Percentiles rank a stretch among this genome's conserved stretches.
Conservation (phyloP, 2,888 invertebrate genomes). For the Netelia virgata region DNA sequence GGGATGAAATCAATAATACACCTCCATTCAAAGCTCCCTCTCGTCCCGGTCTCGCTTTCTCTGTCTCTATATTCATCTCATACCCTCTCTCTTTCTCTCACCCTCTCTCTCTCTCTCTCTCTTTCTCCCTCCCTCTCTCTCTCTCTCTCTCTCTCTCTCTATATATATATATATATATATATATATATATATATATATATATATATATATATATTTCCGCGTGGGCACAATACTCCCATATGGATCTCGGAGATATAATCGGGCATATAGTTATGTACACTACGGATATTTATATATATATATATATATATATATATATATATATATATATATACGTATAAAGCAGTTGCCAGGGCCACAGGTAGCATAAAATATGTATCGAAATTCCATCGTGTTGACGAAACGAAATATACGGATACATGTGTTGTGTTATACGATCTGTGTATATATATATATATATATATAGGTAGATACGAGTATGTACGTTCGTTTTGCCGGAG, state of each 20-base stretch:
- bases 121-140: slow-evolving; percentile 19
- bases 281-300: not conserved
- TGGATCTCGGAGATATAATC: slow-evolving; percentile 39
- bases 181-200: too few relatives aligned
- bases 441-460: not conserved
- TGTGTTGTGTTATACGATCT: not conserved
- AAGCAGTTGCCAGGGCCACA: slow-evolving; percentile 2
- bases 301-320: slow-evolving; percentile 1
- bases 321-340: not conserved
- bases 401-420: not conserved
- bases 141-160: slow-evolving; percentile 13
- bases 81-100: slow-evolving; percentile 28
- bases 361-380: not conserved
- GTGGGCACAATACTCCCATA: slow-evolving; percentile 20
- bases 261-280: slow-evolving; percentile 10
- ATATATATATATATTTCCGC: too few relatives aligned
- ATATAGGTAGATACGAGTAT: not conserved
- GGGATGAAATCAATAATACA: slow-evolving; percentile 82
- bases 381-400: slow-evolving; percentile 27
- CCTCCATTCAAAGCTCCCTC: slow-evolving; percentile 77
- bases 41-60: slow-evolving; percentile 57
- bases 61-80: slow-evolving; percentile 26
- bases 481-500: not conserved
- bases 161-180: too few relatives aligned
- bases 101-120: slow-evolving; percentile 44